These are phyloP conservation scores for Salvelinus fontinalis DNA, from an alignment of 2,113 vertebrate species.

Conservation along the genomic window DNA sequence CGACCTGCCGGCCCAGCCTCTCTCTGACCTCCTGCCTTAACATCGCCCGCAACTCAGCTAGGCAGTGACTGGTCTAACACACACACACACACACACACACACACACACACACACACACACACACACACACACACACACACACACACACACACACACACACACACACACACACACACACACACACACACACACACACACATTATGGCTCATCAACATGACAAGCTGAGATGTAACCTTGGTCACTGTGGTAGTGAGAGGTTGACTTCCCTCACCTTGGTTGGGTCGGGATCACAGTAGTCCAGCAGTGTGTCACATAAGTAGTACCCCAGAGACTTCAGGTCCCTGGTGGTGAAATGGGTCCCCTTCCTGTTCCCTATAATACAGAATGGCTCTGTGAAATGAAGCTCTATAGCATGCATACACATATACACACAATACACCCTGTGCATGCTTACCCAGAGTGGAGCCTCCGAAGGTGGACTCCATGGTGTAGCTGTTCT, in stretches of 20 bases:
- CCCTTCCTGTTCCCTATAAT: constrained; percentile 76
- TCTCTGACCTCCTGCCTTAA: constrained; percentile 67
- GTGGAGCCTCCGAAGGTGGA: constrained; percentile 87
- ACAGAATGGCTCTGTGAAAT: constrained; percentile 9
- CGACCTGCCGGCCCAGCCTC: constrained; percentile 64
- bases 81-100: constrained; percentile 3
- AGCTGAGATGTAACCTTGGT: neutral
- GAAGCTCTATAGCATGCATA: neutral
- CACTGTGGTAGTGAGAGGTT: too few species aligned
- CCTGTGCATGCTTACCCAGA: constrained; percentile 72
- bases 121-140: neutral
- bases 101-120: neutral
- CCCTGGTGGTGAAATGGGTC: constrained; percentile 83
- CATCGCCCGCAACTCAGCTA: constrained; percentile 68
- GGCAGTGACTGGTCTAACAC: constrained; percentile 60
- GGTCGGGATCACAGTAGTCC: constrained; percentile 88
- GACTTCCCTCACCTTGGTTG: constrained; percentile 77
- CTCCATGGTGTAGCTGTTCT: constrained; percentile 94
- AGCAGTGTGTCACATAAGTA: constrained; percentile 90
- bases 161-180: neutral
- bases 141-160: constrained; percentile 1
- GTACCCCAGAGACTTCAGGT: constrained; percentile 85
- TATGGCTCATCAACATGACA: neutral
- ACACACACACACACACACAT: neutral
- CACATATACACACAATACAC: neutral